Evolutionary conservation across 2,888 invertebrate species (phyloP).

Genomic region (Aelia acuminata): DNA sequence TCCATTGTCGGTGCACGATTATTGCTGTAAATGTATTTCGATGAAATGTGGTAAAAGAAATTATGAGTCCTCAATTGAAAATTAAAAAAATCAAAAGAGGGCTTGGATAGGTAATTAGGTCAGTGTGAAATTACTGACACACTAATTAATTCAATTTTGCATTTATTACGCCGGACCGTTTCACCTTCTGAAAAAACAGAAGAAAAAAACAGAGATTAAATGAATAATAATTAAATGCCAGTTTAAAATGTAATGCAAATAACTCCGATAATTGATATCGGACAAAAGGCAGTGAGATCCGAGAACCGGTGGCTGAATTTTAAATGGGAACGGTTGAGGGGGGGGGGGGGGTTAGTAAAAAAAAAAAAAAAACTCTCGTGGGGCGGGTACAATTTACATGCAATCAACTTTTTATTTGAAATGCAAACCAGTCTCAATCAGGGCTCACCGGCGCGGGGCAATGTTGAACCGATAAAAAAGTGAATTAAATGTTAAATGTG

Average conservation of each 20-base stretch:
- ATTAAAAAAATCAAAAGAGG: not conserved
- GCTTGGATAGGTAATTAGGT: not conserved
- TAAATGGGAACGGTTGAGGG: not conserved
- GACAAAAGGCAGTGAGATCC: constrained; percentile 28
- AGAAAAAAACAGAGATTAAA: constrained; percentile 18
- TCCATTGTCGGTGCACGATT: not conserved
- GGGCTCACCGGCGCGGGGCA: constrained; percentile 16
- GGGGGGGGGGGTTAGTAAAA: not conserved
- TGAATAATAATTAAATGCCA: constrained; percentile 34
- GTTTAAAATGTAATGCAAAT: constrained; percentile 44
- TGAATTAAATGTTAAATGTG: constrained; percentile 44
- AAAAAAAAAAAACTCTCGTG: not conserved
- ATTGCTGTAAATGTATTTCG: not conserved
- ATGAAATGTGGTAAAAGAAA: not conserved
- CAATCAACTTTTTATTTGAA: constrained; percentile 51
- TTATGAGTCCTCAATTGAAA: not conserved
- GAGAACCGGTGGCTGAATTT: constrained; percentile 30
- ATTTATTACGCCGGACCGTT: constrained; percentile 27
- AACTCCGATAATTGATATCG: constrained; percentile 46
- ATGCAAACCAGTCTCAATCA: constrained; percentile 44
- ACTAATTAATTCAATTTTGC: constrained; percentile 14
- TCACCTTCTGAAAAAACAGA: not conserved
- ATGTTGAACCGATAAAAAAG: constrained; percentile 38
- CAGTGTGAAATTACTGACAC: not conserved
- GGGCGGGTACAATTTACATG: constrained; percentile 31